Conservation (phyloP, 1,140 invertebrate genomes). For the Stratiolaelaps scimitus region DNA sequence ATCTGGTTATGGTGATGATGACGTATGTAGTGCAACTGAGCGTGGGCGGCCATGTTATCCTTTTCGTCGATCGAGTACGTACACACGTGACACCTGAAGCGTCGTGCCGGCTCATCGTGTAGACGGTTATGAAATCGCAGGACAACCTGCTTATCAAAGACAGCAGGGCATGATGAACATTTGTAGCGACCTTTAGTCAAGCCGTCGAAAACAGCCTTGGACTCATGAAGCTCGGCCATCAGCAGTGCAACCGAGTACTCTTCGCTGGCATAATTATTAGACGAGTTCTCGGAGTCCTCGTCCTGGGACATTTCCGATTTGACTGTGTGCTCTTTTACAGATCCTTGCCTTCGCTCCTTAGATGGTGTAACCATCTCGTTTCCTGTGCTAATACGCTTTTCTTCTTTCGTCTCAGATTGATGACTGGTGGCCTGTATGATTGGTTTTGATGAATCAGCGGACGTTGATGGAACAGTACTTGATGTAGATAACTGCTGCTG, state of each 20-base stretch:
- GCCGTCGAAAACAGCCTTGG: constrained; percentile 31
- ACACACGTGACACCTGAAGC: too few relatives aligned
- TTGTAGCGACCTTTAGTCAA: constrained; percentile 31
- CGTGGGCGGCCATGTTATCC: too few relatives aligned
- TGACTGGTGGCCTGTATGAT: not conserved
- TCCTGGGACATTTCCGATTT: constrained; percentile 32
- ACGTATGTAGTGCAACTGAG: too few relatives aligned
- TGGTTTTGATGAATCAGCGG: not conserved
- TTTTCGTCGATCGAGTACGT: too few relatives aligned
- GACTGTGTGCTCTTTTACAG: not conserved
- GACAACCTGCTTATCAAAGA: constrained; percentile 32
- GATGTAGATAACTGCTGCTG: too few relatives aligned
- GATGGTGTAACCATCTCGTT: not conserved
- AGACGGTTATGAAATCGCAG: too few relatives aligned
- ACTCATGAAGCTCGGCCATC: too few relatives aligned
- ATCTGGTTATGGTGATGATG: too few relatives aligned
- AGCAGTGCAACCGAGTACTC: not conserved
- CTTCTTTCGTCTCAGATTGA: not conserved
- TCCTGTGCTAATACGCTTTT: not conserved
- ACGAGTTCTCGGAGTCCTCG: constrained; percentile 33
- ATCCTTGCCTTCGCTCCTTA: not conserved
- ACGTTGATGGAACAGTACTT: not conserved
- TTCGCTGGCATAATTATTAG: not conserved
- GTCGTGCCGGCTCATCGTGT: too few relatives aligned
- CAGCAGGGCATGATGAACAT: constrained; percentile 34